Evolutionary conservation across 2,113 vertebrate genomes (phyloP).

Genomic region (Holacanthus passer): DNA sequence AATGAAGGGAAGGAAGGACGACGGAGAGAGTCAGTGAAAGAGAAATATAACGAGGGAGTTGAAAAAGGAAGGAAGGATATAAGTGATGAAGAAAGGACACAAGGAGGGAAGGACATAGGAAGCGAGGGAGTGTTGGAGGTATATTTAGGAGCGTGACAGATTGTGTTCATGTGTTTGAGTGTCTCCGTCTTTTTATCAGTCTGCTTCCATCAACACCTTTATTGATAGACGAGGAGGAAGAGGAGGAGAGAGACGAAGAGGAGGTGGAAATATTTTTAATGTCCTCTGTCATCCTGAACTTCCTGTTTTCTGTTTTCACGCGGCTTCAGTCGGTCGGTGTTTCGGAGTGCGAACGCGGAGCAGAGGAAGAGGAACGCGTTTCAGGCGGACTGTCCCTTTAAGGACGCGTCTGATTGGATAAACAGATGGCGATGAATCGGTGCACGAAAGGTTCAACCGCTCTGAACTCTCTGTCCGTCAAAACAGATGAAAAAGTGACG

Average conservation of each 20-base stretch:
- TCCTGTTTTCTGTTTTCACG: constrained; percentile 31
- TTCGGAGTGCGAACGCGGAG: too few relatives aligned
- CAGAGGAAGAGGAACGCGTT: neutral
- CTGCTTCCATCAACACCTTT: constrained; percentile 61
- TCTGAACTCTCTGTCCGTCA: neutral
- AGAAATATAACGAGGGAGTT: neutral
- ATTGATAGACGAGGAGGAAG: constrained; percentile 56
- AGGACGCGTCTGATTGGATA: neutral
- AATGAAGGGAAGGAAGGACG: neutral
- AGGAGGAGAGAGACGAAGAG: constrained; percentile 46
- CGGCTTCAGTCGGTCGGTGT: neutral
- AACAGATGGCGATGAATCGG: constrained; percentile 11
- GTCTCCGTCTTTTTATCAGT: constrained; percentile 48
- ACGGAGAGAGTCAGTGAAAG: too few relatives aligned
- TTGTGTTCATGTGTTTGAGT: constrained; percentile 58
- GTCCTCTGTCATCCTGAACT: constrained; percentile 25
- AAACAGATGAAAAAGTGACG: neutral
- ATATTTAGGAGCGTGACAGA: constrained; percentile 70
- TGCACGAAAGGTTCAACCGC: neutral
- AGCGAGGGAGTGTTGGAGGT: constrained; percentile 41
- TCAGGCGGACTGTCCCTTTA: constrained; percentile 15
- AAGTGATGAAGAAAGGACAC: neutral
- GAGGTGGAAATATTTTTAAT: constrained; percentile 50
- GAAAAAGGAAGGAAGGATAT: neutral
- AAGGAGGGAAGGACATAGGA: constrained; percentile 19